Base-by-base conservation (phyloP, 1,140 invertebrate species). In the Drosophila repletoides region DNA sequence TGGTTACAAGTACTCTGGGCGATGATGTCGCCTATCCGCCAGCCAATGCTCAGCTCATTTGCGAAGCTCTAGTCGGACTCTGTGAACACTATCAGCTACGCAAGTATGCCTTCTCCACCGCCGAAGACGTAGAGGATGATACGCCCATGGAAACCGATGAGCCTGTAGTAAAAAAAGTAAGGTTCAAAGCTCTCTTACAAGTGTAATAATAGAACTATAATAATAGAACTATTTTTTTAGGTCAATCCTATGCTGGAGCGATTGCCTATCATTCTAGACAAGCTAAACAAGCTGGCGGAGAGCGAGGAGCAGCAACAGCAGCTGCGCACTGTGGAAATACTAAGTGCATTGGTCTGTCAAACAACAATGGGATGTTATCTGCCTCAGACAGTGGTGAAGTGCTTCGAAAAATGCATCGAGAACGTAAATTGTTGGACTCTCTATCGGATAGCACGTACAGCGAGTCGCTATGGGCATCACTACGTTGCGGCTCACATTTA, bases 381-480 rank as follows among this genome's bases (percentile, higher is more conserved):
- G 10, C 90, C 89, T 0, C 91, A 92, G 33, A 92, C 93, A 0
- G 91, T 95, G 2, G 88, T 94, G 34, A 91, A 91, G 3, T 93
- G 94, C 1, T 91, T 95, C 17, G 89, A 93, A 14, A 65, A 73
- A 7, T 91, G 90, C 7, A 93, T 94, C 0, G 91, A 94, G 9
- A 91, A 92, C 43, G 91, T 91, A 45, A 94, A 96, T 88, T 92
- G 93, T 0, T 98, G 98, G 97, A 93, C 95, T 3, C 94, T 94
- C 46, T 98, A 98, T 90, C 93, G 95, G 72, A 94, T 98, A 41
- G 96, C 94, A 0, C 92, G 97, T 36, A 96, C 97, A 46, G 96
- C 96, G 1, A 89, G 52, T 65, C 94, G 95, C 65, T 97, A 96
- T 83, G 95, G 95, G 0, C 96, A 97, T 84, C 95, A 96, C 79